Base-by-base conservation (phyloP, 2,888 invertebrate species). In the Agrypnus murinus region DNA sequence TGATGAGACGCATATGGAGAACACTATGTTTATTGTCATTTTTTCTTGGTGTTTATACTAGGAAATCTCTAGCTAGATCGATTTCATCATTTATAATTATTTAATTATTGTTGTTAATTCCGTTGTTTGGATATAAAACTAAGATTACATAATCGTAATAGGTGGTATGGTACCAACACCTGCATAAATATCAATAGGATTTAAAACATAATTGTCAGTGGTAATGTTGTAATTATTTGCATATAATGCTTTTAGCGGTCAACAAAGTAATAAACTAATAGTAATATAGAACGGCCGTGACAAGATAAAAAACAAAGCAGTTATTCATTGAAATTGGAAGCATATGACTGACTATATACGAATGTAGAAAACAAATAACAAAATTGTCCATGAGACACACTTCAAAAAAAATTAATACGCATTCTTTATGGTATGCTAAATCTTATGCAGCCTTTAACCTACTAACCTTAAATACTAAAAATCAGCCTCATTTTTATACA, bases 391-490 rank as follows among this genome's bases (percentile, higher is more conserved):
- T 46, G 25, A 46, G 12, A 5, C 12, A 12, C 14, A 14, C 14
- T 14, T 43, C 25, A 25, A 25, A 25, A 25, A 25, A 25, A 25
- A 3, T 25, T 25, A 25, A 25, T 25, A 25, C 25, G 25, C 25
- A 25, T 25, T 25, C 25, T 25, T n/a, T 25, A 25, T 25, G 25
- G 25, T 12, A 43, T 31, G 5, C 31, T 50, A 31, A n/a, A 31
- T 50, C 31, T 32, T 50, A 50, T 50, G 50, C 12, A 8, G 50
- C 31, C 14, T 50, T 50, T 50, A 50, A 50, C 32, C 31, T 7
- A 50, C 48, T 48, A 48, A 9, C 48, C 19, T 8, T 48, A n/a
- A 43, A 43, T 43, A 43, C 12, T 43, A n/a, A 40, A 40, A 25
- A 15, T 8, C 43, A 43, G 43, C 43, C 15, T 5, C 5, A 43